phyloP scores from a whole-genome alignment of 1,140 invertebrate genomes.

The Carcinoscorpius rotundicauda region DNA sequence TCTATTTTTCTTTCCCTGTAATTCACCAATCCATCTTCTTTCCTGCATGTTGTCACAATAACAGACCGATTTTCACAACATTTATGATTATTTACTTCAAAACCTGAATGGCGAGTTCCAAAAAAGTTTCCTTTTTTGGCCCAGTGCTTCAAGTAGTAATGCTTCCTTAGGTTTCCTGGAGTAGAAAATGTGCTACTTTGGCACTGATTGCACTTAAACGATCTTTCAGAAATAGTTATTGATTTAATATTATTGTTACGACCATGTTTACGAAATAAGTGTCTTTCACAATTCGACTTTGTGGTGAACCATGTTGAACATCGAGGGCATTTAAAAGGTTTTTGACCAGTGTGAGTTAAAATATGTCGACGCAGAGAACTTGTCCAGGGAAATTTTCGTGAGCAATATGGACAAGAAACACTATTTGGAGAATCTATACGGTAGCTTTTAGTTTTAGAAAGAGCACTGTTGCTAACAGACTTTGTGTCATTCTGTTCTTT shows the following conservation, averaged over 20 bases:
- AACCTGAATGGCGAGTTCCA: neutral
- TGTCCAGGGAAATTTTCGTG: conserved; percentile 88
- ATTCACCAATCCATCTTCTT: neutral
- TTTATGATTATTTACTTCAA: neutral
- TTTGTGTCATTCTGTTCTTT: conserved; percentile 6
- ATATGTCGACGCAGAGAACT: conserved; percentile 84
- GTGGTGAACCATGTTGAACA: conserved; percentile 89
- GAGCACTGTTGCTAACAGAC: conserved; percentile 7
- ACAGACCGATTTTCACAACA: neutral
- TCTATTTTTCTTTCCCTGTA: conserved; percentile 26
- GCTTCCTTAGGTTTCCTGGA: conserved; percentile 61
- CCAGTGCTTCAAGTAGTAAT: conserved; percentile 54
- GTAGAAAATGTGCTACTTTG: conserved; percentile 75
- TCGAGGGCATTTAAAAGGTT: conserved; percentile 85
- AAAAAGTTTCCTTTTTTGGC: conserved; percentile 20
- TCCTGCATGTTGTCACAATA: neutral
- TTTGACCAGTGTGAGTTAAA: conserved; percentile 87
- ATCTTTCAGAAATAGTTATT: conserved; percentile 59
- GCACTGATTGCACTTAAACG: conserved; percentile 70
- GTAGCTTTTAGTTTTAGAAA: conserved; percentile 73
- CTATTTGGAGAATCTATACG: conserved; percentile 88
- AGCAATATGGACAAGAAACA: conserved; percentile 78
- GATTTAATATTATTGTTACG: conserved; percentile 13
- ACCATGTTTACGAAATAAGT: conserved; percentile 77
- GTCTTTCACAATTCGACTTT: conserved; percentile 92